Evolutionary conservation across 2,113 vertebrate species (phyloP).

Genomic region (cattle (Bos taurus)): ARS-UCD2.0 NC_037336.1:103229001-103229500

Average conservation of each 20-base stretch:
- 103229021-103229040: no score
- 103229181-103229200: fast-evolving
- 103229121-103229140: no score
- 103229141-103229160: no score
- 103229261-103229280: neutral
- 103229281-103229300: neutral
- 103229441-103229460: neutral
- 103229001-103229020: no score
- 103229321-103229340: neutral
- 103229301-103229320: neutral
- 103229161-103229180: neutral
- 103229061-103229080: no score
- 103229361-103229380: neutral
- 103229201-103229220: fast-evolving
- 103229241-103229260: neutral
- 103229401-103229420: constrained; percentile 11
- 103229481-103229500: constrained; percentile 65
- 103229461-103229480: constrained; percentile 19
- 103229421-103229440: neutral
- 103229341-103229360: neutral
- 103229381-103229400: neutral
- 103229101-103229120: no score
- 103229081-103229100: no score
- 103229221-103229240: fast-evolving
- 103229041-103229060: no score